Evolutionary conservation across 2,888 invertebrate species (phyloP).

Genomic region (Brachypalpus laphriformis): DNA sequence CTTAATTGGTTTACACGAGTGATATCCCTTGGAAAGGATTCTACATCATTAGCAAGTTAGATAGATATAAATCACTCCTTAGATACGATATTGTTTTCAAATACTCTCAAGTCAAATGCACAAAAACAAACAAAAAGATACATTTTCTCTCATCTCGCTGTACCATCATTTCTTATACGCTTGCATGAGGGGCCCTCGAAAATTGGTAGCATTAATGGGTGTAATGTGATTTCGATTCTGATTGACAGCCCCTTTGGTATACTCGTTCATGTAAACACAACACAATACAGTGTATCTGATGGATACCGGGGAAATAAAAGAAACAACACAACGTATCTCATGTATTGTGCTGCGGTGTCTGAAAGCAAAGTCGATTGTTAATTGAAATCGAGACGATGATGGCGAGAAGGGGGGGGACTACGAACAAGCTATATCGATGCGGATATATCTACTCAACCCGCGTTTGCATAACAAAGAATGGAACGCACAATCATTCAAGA

Average conservation of each 20-base stretch:
- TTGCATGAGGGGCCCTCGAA: too few species aligned
- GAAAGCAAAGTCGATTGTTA: slow-evolving; percentile 65
- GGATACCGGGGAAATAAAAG: slow-evolving; percentile 40
- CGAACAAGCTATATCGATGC: slow-evolving; percentile 9
- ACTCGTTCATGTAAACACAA: slow-evolving; percentile 57
- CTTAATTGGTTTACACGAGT: slow-evolving; percentile 44
- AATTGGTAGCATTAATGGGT: slow-evolving; percentile 65
- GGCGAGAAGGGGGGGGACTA: not conserved
- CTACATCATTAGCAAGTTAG: slow-evolving; percentile 23
- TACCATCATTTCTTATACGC: not conserved
- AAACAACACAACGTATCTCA: slow-evolving; percentile 22
- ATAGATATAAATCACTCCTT: slow-evolving; percentile 39
- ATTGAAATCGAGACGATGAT: slow-evolving; percentile 68
- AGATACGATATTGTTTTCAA: slow-evolving; percentile 37
- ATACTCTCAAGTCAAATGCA: slow-evolving; percentile 27
- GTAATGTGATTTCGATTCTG: slow-evolving; percentile 73
- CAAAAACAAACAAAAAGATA: slow-evolving; percentile 35
- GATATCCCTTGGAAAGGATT: slow-evolving; percentile 48
- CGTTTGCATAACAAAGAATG: slow-evolving; percentile 61
- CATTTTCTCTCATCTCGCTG: slow-evolving; percentile 20
- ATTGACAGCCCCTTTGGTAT: slow-evolving; percentile 66
- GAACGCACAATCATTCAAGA: slow-evolving; percentile 57
- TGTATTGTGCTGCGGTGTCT: slow-evolving; percentile 19
- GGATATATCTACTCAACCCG: too few species aligned
- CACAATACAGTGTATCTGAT: slow-evolving; percentile 40